Evolutionary conservation across 1,140 invertebrate genomes (phyloP).

Genomic region (Zaprionus tsacasi): DNA sequence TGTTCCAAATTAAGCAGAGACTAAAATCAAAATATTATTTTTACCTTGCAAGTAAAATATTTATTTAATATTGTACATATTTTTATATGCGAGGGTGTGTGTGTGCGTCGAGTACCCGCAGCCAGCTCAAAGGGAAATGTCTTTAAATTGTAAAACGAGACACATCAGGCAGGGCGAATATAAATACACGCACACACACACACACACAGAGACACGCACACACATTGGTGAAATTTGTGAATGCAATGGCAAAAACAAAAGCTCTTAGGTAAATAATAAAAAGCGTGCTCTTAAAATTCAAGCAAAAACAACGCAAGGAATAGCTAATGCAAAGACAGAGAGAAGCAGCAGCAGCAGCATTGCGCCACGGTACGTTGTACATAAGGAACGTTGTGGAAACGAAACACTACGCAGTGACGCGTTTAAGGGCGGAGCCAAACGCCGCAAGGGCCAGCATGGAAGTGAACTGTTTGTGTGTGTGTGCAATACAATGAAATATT

Average conservation of each 20-base stretch:
- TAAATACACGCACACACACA: constrained; percentile 42
- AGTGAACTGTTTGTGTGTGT: constrained; percentile 55
- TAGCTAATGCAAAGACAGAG: constrained; percentile 46
- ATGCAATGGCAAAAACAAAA: constrained; percentile 41
- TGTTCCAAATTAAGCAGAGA: constrained; percentile 65
- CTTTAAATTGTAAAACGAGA: constrained; percentile 82
- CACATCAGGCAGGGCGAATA: constrained; percentile 67
- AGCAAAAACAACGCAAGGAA: constrained; percentile 30
- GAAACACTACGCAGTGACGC: constrained; percentile 55
- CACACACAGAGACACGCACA: constrained; percentile 14
- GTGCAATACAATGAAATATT: constrained; percentile 62
- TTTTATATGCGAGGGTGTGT: constrained; percentile 31
- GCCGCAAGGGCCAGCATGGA: constrained; percentile 34
- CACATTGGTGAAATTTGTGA: not conserved
- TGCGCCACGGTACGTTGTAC: constrained; percentile 38
- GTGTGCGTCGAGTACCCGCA: constrained; percentile 36
- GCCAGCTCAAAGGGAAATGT: constrained; percentile 63
- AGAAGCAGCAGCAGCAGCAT: constrained; percentile 24
- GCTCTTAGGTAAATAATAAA: constrained; percentile 78
- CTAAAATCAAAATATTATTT: constrained; percentile 79
- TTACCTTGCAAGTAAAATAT: constrained; percentile 82
- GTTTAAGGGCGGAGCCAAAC: constrained; percentile 62
- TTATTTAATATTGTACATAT: constrained; percentile 69
- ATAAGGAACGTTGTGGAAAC: constrained; percentile 63
- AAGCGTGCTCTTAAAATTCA: constrained; percentile 50